Conservation (phyloP, 2,113 vertebrate species). For the Bagarius yarrelli region DNA sequence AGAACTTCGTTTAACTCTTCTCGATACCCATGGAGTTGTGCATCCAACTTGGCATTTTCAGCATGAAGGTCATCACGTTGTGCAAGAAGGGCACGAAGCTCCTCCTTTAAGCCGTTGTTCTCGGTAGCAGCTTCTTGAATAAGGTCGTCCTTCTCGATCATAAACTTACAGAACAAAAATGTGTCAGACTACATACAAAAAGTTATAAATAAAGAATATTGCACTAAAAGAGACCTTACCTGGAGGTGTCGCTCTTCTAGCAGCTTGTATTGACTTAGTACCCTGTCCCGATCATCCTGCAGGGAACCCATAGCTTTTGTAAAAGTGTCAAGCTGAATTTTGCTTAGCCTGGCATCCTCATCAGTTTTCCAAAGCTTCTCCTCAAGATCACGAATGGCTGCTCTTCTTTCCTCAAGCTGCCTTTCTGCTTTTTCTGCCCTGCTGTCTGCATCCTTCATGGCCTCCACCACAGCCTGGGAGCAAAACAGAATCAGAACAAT, state of each 20-base stretch:
- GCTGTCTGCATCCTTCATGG: conserved; percentile 73
- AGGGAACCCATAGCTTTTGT: conserved; percentile 91
- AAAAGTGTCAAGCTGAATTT: conserved; percentile 82
- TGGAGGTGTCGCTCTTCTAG: conserved; percentile 87
- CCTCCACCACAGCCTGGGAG: conserved; percentile 78
- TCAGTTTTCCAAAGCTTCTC: conserved; percentile 70
- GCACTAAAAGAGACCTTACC: conserved; percentile 44
- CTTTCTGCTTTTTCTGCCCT: conserved; percentile 73
- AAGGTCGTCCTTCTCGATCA: conserved; percentile 87
- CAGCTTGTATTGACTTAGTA: conserved; percentile 83
- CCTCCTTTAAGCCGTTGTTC: conserved; percentile 87
- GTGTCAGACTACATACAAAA: background rate
- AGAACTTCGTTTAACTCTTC: conserved; percentile 89
- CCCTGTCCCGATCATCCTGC: conserved; percentile 87
- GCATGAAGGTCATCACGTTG: conserved; percentile 88
- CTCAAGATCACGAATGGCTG: conserved; percentile 68
- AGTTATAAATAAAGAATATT: background rate
- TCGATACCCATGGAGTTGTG: conserved; percentile 83
- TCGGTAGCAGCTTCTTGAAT: conserved; percentile 93
- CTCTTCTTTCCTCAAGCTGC: conserved; percentile 72
- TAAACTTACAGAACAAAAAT: conserved; percentile 62
- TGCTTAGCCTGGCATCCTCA: conserved; percentile 78
- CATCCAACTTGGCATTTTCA: conserved; percentile 87
- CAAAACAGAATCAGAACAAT: conserved; percentile 3
- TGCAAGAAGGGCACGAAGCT: conserved; percentile 79